Conservation (phyloP, 2,888 invertebrate genomes). For the Vandiemenella viatica region DNA sequence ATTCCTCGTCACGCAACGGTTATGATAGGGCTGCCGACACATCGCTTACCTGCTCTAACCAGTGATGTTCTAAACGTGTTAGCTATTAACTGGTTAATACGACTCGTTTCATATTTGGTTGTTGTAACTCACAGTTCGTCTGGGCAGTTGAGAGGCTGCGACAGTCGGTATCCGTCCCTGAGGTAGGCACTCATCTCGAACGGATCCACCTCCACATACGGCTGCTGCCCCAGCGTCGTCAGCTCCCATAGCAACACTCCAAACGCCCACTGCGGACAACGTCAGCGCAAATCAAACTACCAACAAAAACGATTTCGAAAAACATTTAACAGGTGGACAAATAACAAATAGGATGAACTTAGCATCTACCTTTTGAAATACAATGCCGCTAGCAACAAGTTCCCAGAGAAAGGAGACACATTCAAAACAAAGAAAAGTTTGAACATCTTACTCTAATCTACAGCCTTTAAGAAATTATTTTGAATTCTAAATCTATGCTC, state of each 20-base stretch:
- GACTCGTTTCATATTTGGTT: neutral
- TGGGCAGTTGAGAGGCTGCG: slow-evolving; percentile 93
- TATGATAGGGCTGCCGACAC: no score
- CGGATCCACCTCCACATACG: slow-evolving; percentile 92
- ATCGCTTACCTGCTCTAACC: no score
- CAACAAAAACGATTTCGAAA: neutral
- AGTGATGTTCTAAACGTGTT: no score
- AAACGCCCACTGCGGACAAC: slow-evolving; percentile 60
- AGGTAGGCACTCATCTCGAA: slow-evolving; percentile 88
- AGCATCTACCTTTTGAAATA: no score
- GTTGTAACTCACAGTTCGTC: slow-evolving; percentile 77
- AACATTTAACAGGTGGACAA: neutral
- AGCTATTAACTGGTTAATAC: neutral
- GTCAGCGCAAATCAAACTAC: neutral
- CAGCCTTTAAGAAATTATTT: no score
- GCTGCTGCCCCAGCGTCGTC: slow-evolving; percentile 86
- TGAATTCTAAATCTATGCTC: no score
- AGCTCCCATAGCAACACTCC: slow-evolving; percentile 94
- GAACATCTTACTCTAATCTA: no score
- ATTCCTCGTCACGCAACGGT: no score
- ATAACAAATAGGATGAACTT: no score
- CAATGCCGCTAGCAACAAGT: no score
- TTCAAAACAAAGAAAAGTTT: no score
- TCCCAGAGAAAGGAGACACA: no score
- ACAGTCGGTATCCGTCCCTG: slow-evolving; percentile 82